phyloP scores from a whole-genome alignment of 2,888 invertebrate species.

The Apodemia zela region DNA sequence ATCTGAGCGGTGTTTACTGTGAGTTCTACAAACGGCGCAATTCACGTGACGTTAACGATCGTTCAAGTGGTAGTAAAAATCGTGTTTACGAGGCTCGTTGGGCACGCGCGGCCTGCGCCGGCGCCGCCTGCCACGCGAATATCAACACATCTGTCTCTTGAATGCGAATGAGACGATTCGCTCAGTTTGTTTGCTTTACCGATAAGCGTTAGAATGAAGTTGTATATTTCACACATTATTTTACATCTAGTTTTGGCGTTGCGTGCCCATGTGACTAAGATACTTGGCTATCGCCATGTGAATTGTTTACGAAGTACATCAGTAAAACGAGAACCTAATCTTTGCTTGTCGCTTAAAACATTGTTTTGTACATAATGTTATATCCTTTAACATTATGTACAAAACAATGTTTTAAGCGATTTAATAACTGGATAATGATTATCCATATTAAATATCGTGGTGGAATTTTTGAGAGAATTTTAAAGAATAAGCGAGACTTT shows the following conservation, averaged over 20 bases:
- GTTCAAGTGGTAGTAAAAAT: conserved; percentile 76
- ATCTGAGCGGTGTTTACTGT: conserved; percentile 74
- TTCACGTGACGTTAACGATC: conserved; percentile 76
- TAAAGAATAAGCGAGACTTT: too few species aligned
- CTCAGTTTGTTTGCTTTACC: conserved; percentile 24
- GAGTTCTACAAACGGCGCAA: conserved; percentile 77
- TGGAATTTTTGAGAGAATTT: too few species aligned
- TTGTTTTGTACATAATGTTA: too few species aligned
- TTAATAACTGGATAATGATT: too few species aligned
- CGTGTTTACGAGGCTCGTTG: conserved; percentile 66
- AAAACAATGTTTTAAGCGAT: too few species aligned
- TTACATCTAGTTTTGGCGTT: conserved; percentile 36
- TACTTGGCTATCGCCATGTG: neutral
- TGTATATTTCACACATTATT: conserved; percentile 4
- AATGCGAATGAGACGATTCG: conserved; percentile 48
- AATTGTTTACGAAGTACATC: neutral
- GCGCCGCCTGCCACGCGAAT: conserved; percentile 42
- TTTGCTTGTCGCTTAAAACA: neutral
- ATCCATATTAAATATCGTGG: too few species aligned
- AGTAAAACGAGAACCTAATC: neutral
- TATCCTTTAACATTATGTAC: too few species aligned
- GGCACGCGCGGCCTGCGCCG: conserved; percentile 56
- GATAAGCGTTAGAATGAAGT: conserved; percentile 18
- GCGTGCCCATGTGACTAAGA: neutral
- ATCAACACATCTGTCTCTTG: conserved; percentile 56